Evolutionary conservation across 2,888 invertebrate species (phyloP), one percentile per base, ranked within the genome.

Genomic region (Amblyjoppa proteus): DNA sequence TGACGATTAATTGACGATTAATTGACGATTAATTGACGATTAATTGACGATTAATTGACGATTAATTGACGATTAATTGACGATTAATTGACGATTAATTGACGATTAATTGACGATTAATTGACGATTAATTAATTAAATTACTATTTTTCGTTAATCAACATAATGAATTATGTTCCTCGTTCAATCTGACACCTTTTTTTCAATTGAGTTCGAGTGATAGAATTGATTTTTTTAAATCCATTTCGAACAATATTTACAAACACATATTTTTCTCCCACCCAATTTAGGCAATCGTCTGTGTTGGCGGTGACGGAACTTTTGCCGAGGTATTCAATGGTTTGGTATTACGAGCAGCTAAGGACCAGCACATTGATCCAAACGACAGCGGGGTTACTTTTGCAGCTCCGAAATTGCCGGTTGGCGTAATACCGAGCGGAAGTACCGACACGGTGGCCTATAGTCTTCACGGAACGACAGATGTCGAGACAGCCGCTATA

Each of bases 281-380:
- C 16, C 97, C 97, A 0, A 95, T 98, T 25, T 95, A 96, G 94
- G 97, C 97, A 0, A 95, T 98, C 28, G 96, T 97, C 25, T 97
- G 97, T 93, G 97, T 98, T 9, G 98, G 98, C 0, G 98, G 98
- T 0, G 98, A 98, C 93, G 98, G 98, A 0, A 97, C 98, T 64
- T 97, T 97, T 89, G 96, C 97, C 7, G 98, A 98, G 94, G 95
- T 98, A 41, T 96, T 96, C 87, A 97, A 97, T 92, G 97, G 97
- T 0, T 93, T 97, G 69, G 94, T 97, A 58, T 92, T 95, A 56
- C 94, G 96, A 75, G 95, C 95, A 20, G 95, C 96, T 66, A 94
- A 93, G 81, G 95, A 95, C 34, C 92, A 93, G 58, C 95, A 95
- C 5, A 92, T 96, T 28, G 95, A 96, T 91, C 95, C 94, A 82